Percentiles rank a stretch among this genome's conserved stretches.
Conservation (phyloP, 2,888 invertebrate genomes). For the Drosophila greeni region DNA sequence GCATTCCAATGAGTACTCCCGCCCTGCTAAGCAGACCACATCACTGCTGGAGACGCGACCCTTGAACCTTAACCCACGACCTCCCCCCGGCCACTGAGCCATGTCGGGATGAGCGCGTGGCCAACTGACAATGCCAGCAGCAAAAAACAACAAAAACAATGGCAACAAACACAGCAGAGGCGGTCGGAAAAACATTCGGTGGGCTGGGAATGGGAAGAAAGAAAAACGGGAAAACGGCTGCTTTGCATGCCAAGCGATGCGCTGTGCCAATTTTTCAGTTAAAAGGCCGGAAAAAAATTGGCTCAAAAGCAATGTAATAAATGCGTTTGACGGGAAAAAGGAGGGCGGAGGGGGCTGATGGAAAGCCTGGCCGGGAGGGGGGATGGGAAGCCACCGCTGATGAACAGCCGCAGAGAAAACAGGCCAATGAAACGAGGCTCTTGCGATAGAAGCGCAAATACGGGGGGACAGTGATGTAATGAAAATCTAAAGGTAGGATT, state of each 20-base stretch:
- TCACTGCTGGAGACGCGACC: slow-evolving; percentile 28
- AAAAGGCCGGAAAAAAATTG: slow-evolving; percentile 56
- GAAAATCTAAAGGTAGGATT: too few relatives aligned
- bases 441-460: slow-evolving; percentile 7
- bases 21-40: slow-evolving; percentile 46
- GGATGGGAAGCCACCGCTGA: slow-evolving; percentile 45
- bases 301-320: slow-evolving; percentile 69
- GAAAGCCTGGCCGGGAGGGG: neutral
- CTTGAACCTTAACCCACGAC: slow-evolving; percentile 10
- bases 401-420: slow-evolving; percentile 64
- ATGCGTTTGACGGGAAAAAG: slow-evolving; percentile 61
- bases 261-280: slow-evolving; percentile 71
- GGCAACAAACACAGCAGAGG: slow-evolving; percentile 18
- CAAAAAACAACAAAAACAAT: slow-evolving; percentile 39
- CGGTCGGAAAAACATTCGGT: slow-evolving; percentile 15
- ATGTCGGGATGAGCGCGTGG: slow-evolving; percentile 63
- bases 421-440: slow-evolving; percentile 30
- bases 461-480: neutral
- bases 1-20: slow-evolving; percentile 39
- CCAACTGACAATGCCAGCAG: slow-evolving; percentile 67
- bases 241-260: slow-evolving; percentile 69
- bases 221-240: slow-evolving; percentile 61
- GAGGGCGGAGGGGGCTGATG: slow-evolving; percentile 6
- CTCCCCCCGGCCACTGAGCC: slow-evolving; percentile 53
- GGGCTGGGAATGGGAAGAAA: slow-evolving; percentile 1